Percentiles rank a stretch among this genome's conserved stretches.
phyloP scores from a whole-genome alignment of 2,113 vertebrate genomes.

The Numida meleagris region DNA sequence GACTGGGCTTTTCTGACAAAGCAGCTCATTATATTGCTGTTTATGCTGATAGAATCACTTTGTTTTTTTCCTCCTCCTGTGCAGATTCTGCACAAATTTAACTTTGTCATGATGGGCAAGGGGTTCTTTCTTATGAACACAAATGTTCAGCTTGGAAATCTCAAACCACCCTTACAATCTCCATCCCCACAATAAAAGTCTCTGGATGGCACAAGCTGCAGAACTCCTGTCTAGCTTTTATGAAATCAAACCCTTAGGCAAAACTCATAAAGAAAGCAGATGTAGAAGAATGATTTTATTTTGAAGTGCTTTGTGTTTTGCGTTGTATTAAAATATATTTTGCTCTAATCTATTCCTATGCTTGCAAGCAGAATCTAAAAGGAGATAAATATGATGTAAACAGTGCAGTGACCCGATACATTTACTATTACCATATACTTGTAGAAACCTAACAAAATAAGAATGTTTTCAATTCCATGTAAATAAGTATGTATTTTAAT shows the following conservation, averaged over 20 bases:
- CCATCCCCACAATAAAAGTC: not conserved
- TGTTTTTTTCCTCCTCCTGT: not conserved
- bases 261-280: not conserved
- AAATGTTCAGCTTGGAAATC: not conserved
- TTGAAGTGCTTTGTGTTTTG: not conserved
- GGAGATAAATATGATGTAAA: constrained; percentile 7
- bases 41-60: not conserved
- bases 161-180: not conserved
- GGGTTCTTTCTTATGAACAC: not conserved
- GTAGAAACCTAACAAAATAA: constrained; percentile 36
- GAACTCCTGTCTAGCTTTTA: not conserved
- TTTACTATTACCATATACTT: not conserved
- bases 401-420: not conserved
- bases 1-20: not conserved
- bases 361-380: constrained; percentile 10
- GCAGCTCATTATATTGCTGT: not conserved
- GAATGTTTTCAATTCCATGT: constrained; percentile 14
- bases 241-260: constrained; percentile 36
- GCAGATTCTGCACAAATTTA: not conserved
- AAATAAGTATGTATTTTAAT: constrained; percentile 68
- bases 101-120: not conserved
- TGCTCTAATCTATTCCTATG: not conserved
- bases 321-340: not conserved
- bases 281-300: not conserved
- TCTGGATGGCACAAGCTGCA: not conserved